Evolutionary conservation across 2,113 vertebrate genomes (phyloP), one percentile per base, ranked within the genome.

Genomic region (Spizaetus ornatus): DNA sequence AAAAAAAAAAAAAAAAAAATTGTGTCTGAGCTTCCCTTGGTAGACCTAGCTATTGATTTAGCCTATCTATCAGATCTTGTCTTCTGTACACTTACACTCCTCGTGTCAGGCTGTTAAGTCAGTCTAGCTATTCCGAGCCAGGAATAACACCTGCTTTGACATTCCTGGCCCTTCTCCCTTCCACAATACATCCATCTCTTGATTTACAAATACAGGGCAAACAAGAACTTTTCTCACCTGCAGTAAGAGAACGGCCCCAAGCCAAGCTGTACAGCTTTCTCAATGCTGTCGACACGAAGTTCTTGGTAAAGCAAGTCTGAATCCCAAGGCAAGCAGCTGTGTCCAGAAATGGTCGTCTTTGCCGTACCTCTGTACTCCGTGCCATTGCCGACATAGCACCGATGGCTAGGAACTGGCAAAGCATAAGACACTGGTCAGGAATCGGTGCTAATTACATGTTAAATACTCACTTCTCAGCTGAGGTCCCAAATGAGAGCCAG

Each of bases 171-270:
- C 12, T 94, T 58, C 70, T 53, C 12, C 13, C 50, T 90, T 76
- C 45, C 56, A 32, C 19, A 62, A 16, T 8, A 9, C 53, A 16
- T 31, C 29, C 26, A 13, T 13, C 40, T 32, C 52, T 48, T n/a
- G 9, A 34, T 56, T 56, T 52, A 50, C 38, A 80, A 34, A 26
- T 6, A 36, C 19, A 36, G 50, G 12, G 18, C 6, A 90, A 81
- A 74, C 0, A 1, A 43, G 48, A 81, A 40, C 58, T 87, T 86
- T 93, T 84, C 98, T 97, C 88, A 99, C 99, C 99, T 99, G 99
- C 99, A 99, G 97, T 97, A 99, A 52, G 99, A 83, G 16, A 99
- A 99, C 0, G 98, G 98, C 32, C 99, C 99, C 34, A 99, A 93
- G 65, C 99, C 99, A 15, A 97, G 98, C 63, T 97, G 95, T 23